Conservation (phyloP, 2,113 vertebrate species). For the Eupsittula cactorum region DNA sequence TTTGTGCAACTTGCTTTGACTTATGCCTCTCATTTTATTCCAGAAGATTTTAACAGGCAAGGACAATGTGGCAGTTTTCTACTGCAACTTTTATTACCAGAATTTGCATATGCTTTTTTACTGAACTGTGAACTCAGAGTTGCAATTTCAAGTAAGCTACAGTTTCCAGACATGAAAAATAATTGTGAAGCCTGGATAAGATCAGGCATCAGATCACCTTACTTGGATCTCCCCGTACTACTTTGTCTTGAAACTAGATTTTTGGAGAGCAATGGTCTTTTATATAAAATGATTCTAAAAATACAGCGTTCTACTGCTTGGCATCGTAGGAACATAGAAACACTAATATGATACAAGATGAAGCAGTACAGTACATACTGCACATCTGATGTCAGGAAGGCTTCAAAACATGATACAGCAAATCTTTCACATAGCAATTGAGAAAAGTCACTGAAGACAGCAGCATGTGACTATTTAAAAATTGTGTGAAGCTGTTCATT, state of each 20-base stretch:
- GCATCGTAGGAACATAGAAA: background rate
- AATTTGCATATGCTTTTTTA: slow-evolving; percentile 1
- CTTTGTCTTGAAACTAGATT: background rate
- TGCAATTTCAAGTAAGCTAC: background rate
- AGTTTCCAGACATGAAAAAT: background rate
- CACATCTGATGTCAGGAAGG: background rate
- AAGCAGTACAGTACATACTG: background rate
- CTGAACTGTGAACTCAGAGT: background rate
- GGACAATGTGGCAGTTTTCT: background rate
- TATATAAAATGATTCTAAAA: background rate
- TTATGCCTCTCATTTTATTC: background rate
- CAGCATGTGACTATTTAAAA: background rate
- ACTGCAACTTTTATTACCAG: background rate
- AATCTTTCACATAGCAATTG: background rate
- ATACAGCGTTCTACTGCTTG: background rate
- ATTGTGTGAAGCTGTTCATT: background rate
- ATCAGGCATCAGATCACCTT: background rate
- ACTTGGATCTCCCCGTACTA: background rate
- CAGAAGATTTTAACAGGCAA: background rate
- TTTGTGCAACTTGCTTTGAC: background rate
- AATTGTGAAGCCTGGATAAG: background rate
- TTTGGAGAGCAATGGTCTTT: background rate
- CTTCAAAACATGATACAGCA: background rate
- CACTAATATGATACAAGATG: background rate
- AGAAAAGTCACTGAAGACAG: background rate